Percentiles rank a stretch among this genome's conserved stretches.
These are phyloP conservation scores for Anagyrus pseudococci DNA, from an alignment of 2,888 invertebrate genomes.

Conservation along the genomic window DNA sequence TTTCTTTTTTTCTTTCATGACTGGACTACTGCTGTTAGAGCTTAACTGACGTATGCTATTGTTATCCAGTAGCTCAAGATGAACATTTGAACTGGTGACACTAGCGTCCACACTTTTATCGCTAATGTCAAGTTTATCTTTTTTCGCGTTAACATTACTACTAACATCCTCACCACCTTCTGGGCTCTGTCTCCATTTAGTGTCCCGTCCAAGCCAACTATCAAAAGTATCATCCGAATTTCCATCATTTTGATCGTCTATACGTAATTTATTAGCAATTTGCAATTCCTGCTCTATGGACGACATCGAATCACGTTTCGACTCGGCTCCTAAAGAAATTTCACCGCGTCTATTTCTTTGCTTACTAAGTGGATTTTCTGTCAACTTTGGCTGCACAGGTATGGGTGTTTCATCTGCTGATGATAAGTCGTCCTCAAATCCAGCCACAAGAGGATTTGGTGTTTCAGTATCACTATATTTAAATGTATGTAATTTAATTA, in stretches of 20 bases:
- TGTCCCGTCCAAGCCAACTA: slow-evolving; percentile 72
- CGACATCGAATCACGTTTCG: slow-evolving; percentile 53
- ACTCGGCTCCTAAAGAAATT: slow-evolving; percentile 46
- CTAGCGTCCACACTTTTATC: slow-evolving; percentile 61
- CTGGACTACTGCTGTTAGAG: slow-evolving; percentile 57
- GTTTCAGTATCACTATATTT: slow-evolving; percentile 71
- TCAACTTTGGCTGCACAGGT: slow-evolving; percentile 47
- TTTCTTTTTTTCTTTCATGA: slow-evolving; percentile 58
- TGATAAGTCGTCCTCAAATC: slow-evolving; percentile 84
- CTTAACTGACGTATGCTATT: slow-evolving; percentile 54
- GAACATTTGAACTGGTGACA: slow-evolving; percentile 66
- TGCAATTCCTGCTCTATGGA: slow-evolving; percentile 58
- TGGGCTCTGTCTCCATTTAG: slow-evolving; percentile 76
- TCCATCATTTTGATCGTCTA: slow-evolving; percentile 47
- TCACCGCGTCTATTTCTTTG: slow-evolving; percentile 54
- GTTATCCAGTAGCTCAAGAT: slow-evolving; percentile 63
- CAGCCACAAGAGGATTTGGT: slow-evolving; percentile 81
- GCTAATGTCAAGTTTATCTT: slow-evolving; percentile 61
- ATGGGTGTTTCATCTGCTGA: slow-evolving; percentile 66
- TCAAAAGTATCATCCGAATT: slow-evolving; percentile 62
- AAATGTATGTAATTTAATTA: slow-evolving; percentile 8
- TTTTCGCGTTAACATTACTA: slow-evolving; percentile 63
- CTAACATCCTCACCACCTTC: slow-evolving; percentile 72
- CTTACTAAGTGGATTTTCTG: slow-evolving; percentile 57
- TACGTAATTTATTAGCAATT: slow-evolving; percentile 44